phyloP scores from a whole-genome alignment of 2,113 vertebrate species.

The Sturnira hondurensis region DNA sequence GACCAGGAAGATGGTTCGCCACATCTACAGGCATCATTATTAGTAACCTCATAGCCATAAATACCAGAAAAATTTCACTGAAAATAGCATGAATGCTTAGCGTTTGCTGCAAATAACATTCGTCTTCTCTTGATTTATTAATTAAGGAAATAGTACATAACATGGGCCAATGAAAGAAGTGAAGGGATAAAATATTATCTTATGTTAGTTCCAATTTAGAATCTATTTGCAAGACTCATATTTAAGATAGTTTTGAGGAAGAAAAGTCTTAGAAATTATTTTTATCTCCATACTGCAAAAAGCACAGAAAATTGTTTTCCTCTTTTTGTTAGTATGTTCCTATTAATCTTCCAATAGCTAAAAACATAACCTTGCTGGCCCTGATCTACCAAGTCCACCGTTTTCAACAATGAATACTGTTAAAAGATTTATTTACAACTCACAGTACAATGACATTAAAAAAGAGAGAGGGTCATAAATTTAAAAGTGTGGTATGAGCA shows the following conservation, averaged over 20 bases:
- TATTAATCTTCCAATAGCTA: background rate
- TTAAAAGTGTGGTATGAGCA: background rate
- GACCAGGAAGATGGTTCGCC: background rate
- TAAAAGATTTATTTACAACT: conserved; percentile 16
- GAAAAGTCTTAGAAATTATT: background rate
- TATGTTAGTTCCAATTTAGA: background rate
- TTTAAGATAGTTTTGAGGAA: conserved; percentile 18
- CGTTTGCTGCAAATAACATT: background rate
- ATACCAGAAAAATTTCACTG: background rate
- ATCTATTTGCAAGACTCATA: background rate
- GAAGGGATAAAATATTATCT: background rate
- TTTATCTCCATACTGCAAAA: background rate
- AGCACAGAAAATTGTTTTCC: background rate
- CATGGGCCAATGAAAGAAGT: background rate
- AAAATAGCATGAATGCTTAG: background rate
- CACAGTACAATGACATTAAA: background rate
- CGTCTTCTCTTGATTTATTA: background rate
- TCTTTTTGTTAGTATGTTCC: background rate
- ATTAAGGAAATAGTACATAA: background rate
- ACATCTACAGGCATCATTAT: background rate
- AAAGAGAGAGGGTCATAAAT: background rate
- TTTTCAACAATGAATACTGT: background rate
- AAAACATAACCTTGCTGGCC: background rate
- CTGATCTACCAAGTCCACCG: background rate
- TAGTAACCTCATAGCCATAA: background rate